Percentiles rank a stretch among this genome's conserved stretches.
phyloP scores from a whole-genome alignment of 1,140 invertebrate genomes.

The Pseudoatta argentina region DNA sequence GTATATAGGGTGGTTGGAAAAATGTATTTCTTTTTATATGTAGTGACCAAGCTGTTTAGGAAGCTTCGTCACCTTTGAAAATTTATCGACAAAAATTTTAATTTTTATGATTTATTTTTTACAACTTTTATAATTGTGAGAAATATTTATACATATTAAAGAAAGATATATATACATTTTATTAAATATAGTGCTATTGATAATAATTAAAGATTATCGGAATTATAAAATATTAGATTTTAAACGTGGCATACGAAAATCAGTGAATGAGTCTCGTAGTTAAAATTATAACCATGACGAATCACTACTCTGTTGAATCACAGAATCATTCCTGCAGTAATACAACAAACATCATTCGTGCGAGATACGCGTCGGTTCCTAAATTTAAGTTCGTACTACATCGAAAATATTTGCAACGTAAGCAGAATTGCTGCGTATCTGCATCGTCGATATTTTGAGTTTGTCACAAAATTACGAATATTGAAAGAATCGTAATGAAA shows the following conservation, averaged over 20 bases:
- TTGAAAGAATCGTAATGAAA: background rate
- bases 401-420: conserved; percentile 18
- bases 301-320: conserved; percentile 24
- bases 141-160: background rate
- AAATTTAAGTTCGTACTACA: conserved; percentile 35
- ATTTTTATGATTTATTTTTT: background rate
- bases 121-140: background rate
- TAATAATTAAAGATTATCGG: background rate
- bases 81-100: background rate
- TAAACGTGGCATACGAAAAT: conserved; percentile 39
- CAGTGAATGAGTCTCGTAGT: conserved; percentile 68
- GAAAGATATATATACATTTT: background rate
- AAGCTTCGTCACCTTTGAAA: background rate
- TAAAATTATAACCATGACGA: conserved; percentile 71
- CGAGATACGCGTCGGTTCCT: conserved; percentile 26
- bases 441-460: background rate
- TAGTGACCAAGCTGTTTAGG: background rate
- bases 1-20: conserved; percentile 28
- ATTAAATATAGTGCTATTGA: background rate
- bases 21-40: background rate
- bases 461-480: background rate
- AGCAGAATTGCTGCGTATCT: conserved; percentile 11
- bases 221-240: conserved; percentile 1
- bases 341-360: conserved; percentile 61
- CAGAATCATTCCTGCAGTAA: conserved; percentile 23